Conservation (phyloP, 2,797 vertebrate species). For the Merluccius polli region DNA sequence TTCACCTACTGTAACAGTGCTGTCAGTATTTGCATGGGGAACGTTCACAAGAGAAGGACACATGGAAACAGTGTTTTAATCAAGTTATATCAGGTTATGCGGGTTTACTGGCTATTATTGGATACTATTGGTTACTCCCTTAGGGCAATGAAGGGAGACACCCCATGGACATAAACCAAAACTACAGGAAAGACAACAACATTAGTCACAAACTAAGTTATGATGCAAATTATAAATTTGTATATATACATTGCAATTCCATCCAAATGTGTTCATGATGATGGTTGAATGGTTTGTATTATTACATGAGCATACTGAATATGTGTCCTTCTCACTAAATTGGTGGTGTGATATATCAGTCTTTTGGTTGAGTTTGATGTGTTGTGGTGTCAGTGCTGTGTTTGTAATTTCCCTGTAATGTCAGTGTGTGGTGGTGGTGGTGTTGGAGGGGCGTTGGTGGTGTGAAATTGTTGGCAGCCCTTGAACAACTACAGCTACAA, state of each 20-base stretch:
- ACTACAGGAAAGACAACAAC: constrained; percentile 8
- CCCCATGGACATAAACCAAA: constrained; percentile 18
- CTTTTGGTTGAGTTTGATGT: neutral
- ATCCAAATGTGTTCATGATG: neutral
- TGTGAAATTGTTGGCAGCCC: neutral
- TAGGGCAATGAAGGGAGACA: constrained; percentile 32
- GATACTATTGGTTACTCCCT: neutral
- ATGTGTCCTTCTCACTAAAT: neutral
- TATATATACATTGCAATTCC: neutral
- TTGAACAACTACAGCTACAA: no score
- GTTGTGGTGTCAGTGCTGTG: neutral
- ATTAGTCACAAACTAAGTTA: neutral
- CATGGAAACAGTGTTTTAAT: constrained; percentile 22
- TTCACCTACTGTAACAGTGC: constrained; percentile 35
- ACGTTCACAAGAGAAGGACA: constrained; percentile 30
- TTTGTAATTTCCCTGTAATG: neutral
- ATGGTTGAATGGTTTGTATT: neutral
- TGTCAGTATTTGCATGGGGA: constrained; percentile 38
- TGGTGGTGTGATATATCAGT: no score
- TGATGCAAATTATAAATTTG: neutral
- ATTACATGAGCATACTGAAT: neutral
- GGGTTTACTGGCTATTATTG: neutral
- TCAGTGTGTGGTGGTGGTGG: neutral
- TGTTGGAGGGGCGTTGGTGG: neutral
- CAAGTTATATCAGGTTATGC: constrained; percentile 17